These are phyloP conservation scores for Pterobdella sp. DNA, from an alignment of 2,888 invertebrate species.

Conservation along the genomic window DNA sequence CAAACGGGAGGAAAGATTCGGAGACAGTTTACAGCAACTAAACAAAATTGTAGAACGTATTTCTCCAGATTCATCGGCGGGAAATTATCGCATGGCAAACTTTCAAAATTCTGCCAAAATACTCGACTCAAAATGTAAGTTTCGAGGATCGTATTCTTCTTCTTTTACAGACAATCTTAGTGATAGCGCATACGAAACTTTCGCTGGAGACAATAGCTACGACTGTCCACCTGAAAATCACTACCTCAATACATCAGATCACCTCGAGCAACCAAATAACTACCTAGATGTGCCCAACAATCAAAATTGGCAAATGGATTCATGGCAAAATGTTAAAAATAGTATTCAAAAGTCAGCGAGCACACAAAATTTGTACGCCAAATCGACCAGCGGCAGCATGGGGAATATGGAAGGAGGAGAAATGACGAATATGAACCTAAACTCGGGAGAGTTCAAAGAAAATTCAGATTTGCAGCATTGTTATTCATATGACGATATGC, in stretches of 20 bases:
- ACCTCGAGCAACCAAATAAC: slow-evolving; percentile 12
- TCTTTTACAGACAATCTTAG: slow-evolving; percentile 24
- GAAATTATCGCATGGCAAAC: not conserved
- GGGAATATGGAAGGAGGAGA: not conserved
- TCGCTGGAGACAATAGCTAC: slow-evolving; percentile 24
- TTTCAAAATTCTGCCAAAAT: slow-evolving; percentile 9
- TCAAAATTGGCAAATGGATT: slow-evolving; percentile 10
- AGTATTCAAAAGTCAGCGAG: not conserved
- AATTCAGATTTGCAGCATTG: slow-evolving; percentile 11
- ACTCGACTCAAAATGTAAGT: slow-evolving; percentile 8
- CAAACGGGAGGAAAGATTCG: slow-evolving; percentile 21
- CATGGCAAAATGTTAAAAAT: slow-evolving; percentile 1
- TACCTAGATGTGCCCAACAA: slow-evolving; percentile 19
- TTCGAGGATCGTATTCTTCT: slow-evolving; percentile 11
- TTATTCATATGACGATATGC: slow-evolving; percentile 9
- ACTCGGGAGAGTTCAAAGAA: not conserved
- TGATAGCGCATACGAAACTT: slow-evolving; percentile 31
- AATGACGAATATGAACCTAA: not conserved
- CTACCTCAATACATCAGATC: not conserved
- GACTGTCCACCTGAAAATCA: slow-evolving; percentile 25
- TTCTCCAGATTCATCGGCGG: slow-evolving; percentile 27
- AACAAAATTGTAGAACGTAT: slow-evolving; percentile 32
- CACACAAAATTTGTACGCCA: not conserved
- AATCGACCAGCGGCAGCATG: not conserved
- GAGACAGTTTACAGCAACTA: slow-evolving; percentile 29